Evolutionary conservation across 2,113 vertebrate species (phyloP), one percentile per base, ranked within the genome.

Genomic region (Sylvia atricapilla): DNA sequence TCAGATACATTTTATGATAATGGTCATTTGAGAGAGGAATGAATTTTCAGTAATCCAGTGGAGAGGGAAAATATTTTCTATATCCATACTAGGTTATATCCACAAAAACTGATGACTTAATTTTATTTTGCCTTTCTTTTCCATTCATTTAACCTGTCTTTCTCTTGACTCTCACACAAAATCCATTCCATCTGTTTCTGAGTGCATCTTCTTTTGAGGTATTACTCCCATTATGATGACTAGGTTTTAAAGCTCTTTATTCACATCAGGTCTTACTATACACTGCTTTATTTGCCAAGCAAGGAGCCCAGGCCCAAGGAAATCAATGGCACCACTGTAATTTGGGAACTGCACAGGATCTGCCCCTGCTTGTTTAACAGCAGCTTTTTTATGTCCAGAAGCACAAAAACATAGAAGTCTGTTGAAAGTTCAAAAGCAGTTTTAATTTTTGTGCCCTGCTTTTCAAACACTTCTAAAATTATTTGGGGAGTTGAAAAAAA

Each of bases 261-360:
- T 89, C 77, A 72, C 59, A 64, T 91, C 76, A 94, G 77, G 52
- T 92, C 44, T 84, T 84, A 90, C 23, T 67, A 30, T 49, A 66
- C 35, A 52, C n/a, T 81, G 80, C 68, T 87, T 84, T 81, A 22
- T n/a, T 87, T 84, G 47, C 43, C 83, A 35, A 76, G 76, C n/a
- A 83, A 49, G 69, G 12, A 83, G 78, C 18, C 4, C 59, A 47
- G 64, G 31, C 62, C 59, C 91, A 47, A 33, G 11, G 87, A 33
- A 68, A 91, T 95, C 95, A 97, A 94, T 79, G 77, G 91, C 76
- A 59, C 56, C 84, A 72, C 7, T 95, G 73, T 97, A 15, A 87
- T 47, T 41, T 44, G 30, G 43, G 73, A 43, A 80, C 76, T 15
- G 27, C 76, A 22, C 55, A 74, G 47, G 83, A 78, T 55, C 94